Evolutionary conservation across 2,113 vertebrate genomes (phyloP).

Genomic region (Nannospalax galili): DNA sequence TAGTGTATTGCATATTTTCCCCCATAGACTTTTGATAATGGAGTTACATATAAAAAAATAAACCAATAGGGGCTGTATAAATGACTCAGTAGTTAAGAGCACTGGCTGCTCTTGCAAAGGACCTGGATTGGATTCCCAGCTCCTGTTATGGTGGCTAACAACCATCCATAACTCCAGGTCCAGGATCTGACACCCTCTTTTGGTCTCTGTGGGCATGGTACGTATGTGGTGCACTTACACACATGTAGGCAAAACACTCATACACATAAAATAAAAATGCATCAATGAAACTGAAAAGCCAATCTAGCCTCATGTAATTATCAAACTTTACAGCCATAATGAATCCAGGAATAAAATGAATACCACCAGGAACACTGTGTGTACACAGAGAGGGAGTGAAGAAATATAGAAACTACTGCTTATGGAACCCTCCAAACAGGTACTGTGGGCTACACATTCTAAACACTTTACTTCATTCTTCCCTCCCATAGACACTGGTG

Average conservation of each 20-base stretch:
- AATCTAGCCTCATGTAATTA: background rate
- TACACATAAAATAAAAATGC: background rate
- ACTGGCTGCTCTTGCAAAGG: too few relatives aligned
- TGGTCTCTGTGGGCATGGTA: too few relatives aligned
- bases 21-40: background rate
- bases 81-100: too few relatives aligned
- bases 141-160: too few relatives aligned
- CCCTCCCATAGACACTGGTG: background rate
- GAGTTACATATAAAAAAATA: background rate
- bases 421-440: accelerated
- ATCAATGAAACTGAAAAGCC: background rate
- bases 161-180: too few relatives aligned
- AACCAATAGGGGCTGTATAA: too few relatives aligned
- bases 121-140: too few relatives aligned
- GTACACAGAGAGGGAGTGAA: accelerated
- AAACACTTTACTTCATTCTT: background rate
- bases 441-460: accelerated
- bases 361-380: too few relatives aligned
- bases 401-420: accelerated
- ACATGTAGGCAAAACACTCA: too few relatives aligned
- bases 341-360: background rate
- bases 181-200: too few relatives aligned
- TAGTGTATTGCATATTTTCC: background rate
- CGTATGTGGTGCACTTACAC: too few relatives aligned
- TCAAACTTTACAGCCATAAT: background rate